phyloP scores from a whole-genome alignment of 2,113 vertebrate species.

The Malurus melanocephalus region DNA sequence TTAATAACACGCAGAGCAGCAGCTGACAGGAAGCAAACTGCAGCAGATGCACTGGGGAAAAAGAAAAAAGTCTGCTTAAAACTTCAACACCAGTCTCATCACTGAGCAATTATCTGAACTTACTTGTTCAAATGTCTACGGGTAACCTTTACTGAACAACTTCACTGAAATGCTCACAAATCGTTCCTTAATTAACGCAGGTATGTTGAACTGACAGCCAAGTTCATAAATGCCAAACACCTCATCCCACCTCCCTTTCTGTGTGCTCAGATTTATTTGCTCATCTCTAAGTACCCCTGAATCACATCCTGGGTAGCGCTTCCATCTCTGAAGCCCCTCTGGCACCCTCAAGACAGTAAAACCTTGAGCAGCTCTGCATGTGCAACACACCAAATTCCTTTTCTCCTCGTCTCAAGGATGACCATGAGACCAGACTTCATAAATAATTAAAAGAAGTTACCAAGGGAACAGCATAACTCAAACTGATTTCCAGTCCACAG shows the following conservation, averaged over 20 bases:
- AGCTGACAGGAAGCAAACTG: not conserved
- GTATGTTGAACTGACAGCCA: not conserved
- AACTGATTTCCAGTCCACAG: not conserved
- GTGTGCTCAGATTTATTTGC: not conserved
- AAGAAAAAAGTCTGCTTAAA: not conserved
- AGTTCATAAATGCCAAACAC: not conserved
- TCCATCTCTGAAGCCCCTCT: not conserved
- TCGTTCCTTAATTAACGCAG: not conserved
- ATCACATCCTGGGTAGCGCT: not conserved
- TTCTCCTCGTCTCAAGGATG: not conserved
- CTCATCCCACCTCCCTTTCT: not conserved
- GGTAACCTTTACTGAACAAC: not conserved
- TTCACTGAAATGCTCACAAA: not conserved
- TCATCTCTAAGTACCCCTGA: not conserved
- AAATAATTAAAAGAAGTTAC: not conserved
- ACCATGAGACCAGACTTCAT: not conserved
- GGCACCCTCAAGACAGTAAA: not conserved
- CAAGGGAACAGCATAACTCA: not conserved
- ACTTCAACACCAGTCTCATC: not conserved
- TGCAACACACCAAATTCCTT: not conserved
- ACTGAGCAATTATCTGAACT: not conserved
- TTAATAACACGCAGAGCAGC: not conserved
- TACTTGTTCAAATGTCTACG: not conserved
- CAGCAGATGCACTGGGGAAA: not conserved
- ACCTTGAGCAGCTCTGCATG: not conserved